Evolutionary conservation across 2,888 invertebrate genomes (phyloP).

Genomic region (Eristalis intricaria): DNA sequence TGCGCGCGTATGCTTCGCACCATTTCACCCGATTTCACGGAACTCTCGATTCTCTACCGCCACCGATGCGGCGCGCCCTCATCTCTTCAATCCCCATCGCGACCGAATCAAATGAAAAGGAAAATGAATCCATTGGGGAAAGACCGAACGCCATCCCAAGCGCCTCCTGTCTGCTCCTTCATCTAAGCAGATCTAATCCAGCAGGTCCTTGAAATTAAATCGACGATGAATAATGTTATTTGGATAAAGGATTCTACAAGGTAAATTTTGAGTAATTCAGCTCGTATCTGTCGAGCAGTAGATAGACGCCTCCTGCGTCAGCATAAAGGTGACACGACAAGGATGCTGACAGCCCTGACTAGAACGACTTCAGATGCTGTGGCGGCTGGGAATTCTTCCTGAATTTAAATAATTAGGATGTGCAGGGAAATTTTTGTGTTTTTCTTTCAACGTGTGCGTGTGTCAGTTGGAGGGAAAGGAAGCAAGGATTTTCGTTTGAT

Average conservation of each 20-base stretch:
- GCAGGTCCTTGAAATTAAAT: constrained; percentile 68
- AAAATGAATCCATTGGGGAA: constrained; percentile 50
- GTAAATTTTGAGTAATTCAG: constrained; percentile 58
- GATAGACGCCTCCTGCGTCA: neutral
- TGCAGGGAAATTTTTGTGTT: constrained; percentile 27
- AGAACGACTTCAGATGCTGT: neutral
- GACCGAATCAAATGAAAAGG: constrained; percentile 68
- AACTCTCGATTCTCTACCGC: neutral
- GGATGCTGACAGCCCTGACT: neutral
- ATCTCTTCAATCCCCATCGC: constrained; percentile 30
- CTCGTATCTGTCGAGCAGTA: neutral
- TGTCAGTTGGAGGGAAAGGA: constrained; percentile 3
- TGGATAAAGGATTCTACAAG: constrained; percentile 68
- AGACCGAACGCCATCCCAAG: neutral
- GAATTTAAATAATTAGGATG: constrained; percentile 65
- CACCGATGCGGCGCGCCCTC: neutral
- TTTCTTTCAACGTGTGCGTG: constrained; percentile 4
- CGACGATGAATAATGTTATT: constrained; percentile 69
- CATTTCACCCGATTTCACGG: constrained; percentile 58
- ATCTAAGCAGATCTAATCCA: constrained; percentile 42
- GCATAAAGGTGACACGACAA: neutral
- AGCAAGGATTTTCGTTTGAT: constrained; percentile 39
- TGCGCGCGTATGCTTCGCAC: constrained; percentile 45
- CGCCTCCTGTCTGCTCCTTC: neutral
- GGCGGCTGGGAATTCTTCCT: constrained; percentile 45